Evolutionary conservation across 2,113 vertebrate species (phyloP).

Genomic region (Hypanus sabinus): DNA sequence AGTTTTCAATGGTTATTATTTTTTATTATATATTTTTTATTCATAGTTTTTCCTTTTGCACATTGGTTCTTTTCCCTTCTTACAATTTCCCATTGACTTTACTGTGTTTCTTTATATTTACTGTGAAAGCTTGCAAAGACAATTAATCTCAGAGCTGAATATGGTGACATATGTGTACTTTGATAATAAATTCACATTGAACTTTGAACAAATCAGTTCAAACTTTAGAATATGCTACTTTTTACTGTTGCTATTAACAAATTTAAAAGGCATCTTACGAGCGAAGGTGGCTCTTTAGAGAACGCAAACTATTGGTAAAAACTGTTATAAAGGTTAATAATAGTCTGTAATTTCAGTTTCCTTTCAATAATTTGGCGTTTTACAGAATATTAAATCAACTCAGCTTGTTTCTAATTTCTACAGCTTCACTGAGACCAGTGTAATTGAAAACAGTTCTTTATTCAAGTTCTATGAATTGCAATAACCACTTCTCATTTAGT

Average conservation of each 20-base stretch:
- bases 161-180: too few species aligned
- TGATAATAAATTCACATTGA: too few species aligned
- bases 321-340: not conserved
- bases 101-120: too few species aligned
- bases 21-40: too few species aligned
- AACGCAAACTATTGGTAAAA: not conserved
- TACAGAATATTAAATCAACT: constrained; percentile 15
- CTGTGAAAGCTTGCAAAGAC: too few species aligned
- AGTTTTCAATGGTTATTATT: too few species aligned
- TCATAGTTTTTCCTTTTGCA: too few species aligned
- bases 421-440: not conserved
- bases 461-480: constrained; percentile 16
- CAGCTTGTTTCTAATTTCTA: constrained; percentile 1
- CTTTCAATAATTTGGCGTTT: constrained; percentile 25
- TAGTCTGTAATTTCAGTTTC: constrained; percentile 8
- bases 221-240: not conserved
- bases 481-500: not conserved
- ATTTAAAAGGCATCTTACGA: not conserved
- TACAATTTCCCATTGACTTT: too few species aligned
- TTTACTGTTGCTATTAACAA: not conserved
- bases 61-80: too few species aligned
- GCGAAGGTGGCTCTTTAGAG: not conserved
- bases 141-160: too few species aligned
- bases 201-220: constrained; percentile 7
- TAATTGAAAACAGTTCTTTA: not conserved